A percentile compares a stretch with the other conserved stretches of the same genome.
These are phyloP conservation scores for Taeniopygia guttata DNA, from an alignment of 2,797 vertebrate genomes.

Conservation along the genomic window DNA sequence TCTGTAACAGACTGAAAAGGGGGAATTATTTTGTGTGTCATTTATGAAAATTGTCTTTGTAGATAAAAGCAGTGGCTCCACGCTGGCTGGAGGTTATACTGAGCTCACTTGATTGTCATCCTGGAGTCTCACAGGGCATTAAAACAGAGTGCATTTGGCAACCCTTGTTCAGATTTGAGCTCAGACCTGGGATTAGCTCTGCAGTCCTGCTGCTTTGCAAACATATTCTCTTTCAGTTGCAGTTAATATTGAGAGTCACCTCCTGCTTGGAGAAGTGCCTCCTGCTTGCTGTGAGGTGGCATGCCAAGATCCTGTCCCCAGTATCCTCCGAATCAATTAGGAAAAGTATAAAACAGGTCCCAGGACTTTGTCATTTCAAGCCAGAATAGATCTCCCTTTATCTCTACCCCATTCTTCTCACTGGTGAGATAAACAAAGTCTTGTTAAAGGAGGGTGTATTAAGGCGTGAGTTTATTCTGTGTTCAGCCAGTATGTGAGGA, in stretches of 20 bases:
- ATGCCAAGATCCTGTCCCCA: conserved; percentile 2
- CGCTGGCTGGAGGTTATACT: neutral
- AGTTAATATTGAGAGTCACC: neutral
- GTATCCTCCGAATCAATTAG: neutral
- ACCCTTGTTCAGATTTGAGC: neutral
- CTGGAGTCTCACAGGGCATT: neutral
- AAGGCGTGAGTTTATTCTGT: neutral
- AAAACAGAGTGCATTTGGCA: neutral
- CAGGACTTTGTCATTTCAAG: neutral
- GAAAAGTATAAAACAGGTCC: neutral
- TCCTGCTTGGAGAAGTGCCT: neutral
- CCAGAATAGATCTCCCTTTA: neutral
- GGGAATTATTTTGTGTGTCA: neutral
- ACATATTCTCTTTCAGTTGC: neutral
- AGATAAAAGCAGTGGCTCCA: conserved; percentile 3
- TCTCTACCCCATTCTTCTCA: neutral
- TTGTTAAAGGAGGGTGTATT: neutral
- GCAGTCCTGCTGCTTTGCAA: conserved; percentile 24
- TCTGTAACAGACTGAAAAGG: neutral
- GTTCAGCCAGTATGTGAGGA: neutral
- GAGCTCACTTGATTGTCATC: neutral
- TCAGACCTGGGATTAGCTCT: conserved; percentile 17
- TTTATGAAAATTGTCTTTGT: neutral
- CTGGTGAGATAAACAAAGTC: neutral
- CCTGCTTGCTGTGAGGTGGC: neutral